Base-by-base conservation (phyloP, 2,797 vertebrate genomes). In the Thamnophis elegans region DNA sequence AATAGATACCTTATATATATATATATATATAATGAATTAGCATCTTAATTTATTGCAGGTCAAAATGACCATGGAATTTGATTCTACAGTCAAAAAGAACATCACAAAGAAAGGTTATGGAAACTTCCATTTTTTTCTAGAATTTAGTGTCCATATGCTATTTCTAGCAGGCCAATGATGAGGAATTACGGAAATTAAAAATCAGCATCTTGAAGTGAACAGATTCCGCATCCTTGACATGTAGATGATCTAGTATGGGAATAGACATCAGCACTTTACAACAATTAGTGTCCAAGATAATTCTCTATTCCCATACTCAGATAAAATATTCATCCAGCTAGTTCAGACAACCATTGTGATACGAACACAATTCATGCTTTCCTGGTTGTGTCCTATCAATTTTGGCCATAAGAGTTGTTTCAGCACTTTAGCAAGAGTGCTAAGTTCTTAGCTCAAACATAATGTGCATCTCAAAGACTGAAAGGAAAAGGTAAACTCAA, bases 401-500 rank as follows among this genome's bases (percentile, higher is more conserved):
- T 58, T 32, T 36, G 18, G 54, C 20, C 14, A 56, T 56, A 56
- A 55, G 18, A 87, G 9, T 47, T 87, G 10, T 87, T 87, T 36
- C n/a, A 47, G 36, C 47, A 88, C 55, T 9, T 59, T 32, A 32
- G 4, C 36, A 53, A 62, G n/a, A 53, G 59, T 82, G 22, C 47
- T 82, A 36, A n/a, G 2, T 90, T 22, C 65, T 94, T 91, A 65
- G 92, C 2, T 16, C 89, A 25, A 20, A 85, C 89, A 5, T 13
- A 92, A 92, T 91, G 92, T 89, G 6, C 47, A 86, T 22, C 51
- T 47, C 9, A 78, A n/a, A 28, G 18, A 2, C 36, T 94, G 59
- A 90, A n/a, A 73, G 51, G 5, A 90, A 22, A 78, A 54, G 73
- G 20, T 42, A 78, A 16, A 93, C 18, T n/a, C 90, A 26, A 90